Base-by-base conservation (phyloP, 92 coral and sea anemone species). In the Diadumene lineata region DNA sequence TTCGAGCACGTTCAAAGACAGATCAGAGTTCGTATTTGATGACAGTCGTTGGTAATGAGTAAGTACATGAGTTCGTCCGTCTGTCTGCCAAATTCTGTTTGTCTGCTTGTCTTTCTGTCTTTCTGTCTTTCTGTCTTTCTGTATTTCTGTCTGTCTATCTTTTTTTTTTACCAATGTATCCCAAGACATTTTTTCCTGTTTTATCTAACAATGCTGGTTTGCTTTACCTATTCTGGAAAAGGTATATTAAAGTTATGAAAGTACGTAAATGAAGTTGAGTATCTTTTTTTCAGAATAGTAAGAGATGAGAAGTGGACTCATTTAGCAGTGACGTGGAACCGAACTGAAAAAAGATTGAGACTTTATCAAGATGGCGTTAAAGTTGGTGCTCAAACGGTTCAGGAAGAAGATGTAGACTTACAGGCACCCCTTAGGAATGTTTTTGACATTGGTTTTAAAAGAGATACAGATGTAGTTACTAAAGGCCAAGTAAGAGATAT, bases 301-400 rank as follows among this genome's bases (percentile, higher is more conserved):
- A 7, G 7, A 24, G 25, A 7, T 18, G 38, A 66, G 9, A 16
- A 32, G 38, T 66, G 72, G 72, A 38, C 72, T 21, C 72, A 66
- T 27, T 11, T 18, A 11, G 72, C 50, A 33, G 72, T 18, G 27
- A 48, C 50, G 28, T 32, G 72, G 72, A 28, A 66, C 56, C 44
- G 51, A 38, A 55, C 13, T 23, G 4, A 15, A 50, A 66, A 34
- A 28, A 43, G 38, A 66, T 32, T 48, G 2, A 32, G 6, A 0
- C 18, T 66, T 0, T 66, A 66, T 24, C 50, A 34, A 66, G 72
- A 66, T 66, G 72, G 72, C 18, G 27, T 33, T 23, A 19, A 19
- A 26, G 0, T 31, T 1, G 21, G 1, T 4, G 16, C 29, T 25
- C 13, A 23, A 13, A 1, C 27, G 0, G 38, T 18, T 11, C 33